These are phyloP conservation scores for Pristionchus japonicus DNA, from an alignment of 2,888 invertebrate species.

Conservation along the genomic window DNA sequence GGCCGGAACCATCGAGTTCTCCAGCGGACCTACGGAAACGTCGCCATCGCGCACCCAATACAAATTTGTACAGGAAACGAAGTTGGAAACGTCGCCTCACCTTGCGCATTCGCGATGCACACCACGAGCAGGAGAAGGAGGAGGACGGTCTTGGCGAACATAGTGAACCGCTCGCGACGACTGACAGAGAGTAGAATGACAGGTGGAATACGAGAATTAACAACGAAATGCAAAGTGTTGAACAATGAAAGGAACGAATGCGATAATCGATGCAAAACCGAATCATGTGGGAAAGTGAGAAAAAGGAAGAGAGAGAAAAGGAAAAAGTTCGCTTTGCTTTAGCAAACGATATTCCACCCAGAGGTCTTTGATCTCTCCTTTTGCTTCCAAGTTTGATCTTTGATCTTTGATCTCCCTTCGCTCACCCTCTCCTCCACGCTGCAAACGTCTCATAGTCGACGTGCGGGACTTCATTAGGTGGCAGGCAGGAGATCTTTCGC, in stretches of 20 bases:
- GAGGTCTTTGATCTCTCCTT: not conserved
- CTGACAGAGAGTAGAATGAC: not conserved
- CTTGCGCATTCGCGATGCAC: not conserved
- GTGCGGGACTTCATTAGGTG: not conserved
- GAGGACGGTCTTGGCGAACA: not conserved
- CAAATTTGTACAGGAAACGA: not conserved
- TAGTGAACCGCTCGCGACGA: not conserved
- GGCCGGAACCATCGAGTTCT: not conserved
- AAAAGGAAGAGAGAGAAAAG: not conserved
- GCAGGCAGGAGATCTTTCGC: not conserved
- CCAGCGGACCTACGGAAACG: not conserved
- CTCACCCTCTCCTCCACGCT: slow-evolving; percentile 38
- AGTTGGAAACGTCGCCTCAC: not conserved
- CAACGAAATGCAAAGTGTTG: not conserved
- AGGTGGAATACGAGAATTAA: not conserved
- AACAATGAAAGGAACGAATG: not conserved
- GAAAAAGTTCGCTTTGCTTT: not conserved
- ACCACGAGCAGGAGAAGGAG: not conserved
- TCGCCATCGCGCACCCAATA: not conserved
- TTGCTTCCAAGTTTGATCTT: not conserved
- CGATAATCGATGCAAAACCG: not conserved
- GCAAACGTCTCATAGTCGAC: slow-evolving; percentile 37
- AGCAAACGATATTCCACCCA: not conserved
- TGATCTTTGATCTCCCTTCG: slow-evolving; percentile 15
- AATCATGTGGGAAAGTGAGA: slow-evolving; percentile 21